Percentiles rank a stretch among this genome's conserved stretches.
Conservation (phyloP, 2,888 invertebrate genomes). For the Monochamus alternatus region DNA sequence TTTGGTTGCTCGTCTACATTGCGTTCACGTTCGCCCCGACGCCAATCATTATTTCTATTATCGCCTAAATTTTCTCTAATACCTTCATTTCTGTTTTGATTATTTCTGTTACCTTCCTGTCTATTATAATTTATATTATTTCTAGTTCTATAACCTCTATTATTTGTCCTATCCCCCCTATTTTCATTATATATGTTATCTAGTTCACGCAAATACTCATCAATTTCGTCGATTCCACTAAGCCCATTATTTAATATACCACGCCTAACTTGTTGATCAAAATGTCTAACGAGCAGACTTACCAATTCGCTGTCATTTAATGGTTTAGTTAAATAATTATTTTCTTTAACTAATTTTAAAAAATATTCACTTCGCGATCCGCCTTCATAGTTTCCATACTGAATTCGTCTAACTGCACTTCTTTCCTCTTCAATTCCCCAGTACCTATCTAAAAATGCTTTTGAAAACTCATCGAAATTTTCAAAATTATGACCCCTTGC, state of each 20-base stretch:
- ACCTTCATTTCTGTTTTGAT: background rate
- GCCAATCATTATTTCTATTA: background rate
- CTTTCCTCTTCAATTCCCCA: background rate
- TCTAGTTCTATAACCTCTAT: background rate
- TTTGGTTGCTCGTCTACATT: too few species aligned
- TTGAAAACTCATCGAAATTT: background rate
- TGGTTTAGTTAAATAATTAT: background rate
- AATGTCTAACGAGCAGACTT: background rate
- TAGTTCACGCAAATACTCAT: background rate
- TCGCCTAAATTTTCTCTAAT: background rate
- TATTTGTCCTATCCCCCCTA: background rate
- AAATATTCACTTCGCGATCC: conserved; percentile 6
- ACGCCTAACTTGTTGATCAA: background rate
- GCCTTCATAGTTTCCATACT: background rate
- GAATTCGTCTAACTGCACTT: background rate
- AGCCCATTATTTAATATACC: conserved; percentile 1
- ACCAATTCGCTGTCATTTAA: background rate
- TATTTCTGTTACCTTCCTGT: background rate
- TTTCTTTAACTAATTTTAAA: background rate
- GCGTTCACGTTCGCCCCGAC: too few species aligned
- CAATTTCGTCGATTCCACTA: background rate
- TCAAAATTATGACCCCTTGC: background rate
- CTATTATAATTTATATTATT: background rate
- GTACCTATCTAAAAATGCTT: conserved; percentile 1
- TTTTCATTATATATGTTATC: conserved; percentile 2